Evolutionary conservation across 2,888 invertebrate species (phyloP).

Genomic region (Polydrusus pterygomalis): DNA sequence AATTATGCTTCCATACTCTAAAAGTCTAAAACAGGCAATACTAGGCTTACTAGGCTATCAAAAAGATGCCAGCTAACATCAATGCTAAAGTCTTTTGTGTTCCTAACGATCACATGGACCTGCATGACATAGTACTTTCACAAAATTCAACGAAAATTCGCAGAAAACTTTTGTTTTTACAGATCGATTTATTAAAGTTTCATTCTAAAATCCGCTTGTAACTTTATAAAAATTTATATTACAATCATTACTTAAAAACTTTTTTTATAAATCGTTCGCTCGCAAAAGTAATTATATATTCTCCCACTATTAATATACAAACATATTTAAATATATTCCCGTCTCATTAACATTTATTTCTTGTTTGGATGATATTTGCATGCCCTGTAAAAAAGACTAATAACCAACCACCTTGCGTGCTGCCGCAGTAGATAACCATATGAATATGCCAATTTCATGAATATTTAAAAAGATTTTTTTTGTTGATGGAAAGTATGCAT

Average conservation of each 20-base stretch:
- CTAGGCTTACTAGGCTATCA: no score
- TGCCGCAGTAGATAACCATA: conserved; percentile 30
- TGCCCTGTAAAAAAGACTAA: conserved; percentile 36
- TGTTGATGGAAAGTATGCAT: conserved; percentile 37
- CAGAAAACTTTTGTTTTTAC: no score
- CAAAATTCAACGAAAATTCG: no score
- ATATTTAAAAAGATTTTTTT: conserved; percentile 38
- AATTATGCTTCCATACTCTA: no score
- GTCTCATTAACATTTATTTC: conserved; percentile 17
- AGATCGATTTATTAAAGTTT: no score
- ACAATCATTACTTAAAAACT: background rate
- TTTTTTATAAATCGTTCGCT: background rate
- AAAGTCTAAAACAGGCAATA: no score
- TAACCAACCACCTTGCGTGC: conserved; percentile 39
- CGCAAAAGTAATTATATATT: background rate
- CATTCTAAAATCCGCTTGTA: no score
- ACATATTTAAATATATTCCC: conserved; percentile 1
- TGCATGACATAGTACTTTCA: no score
- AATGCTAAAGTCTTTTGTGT: no score
- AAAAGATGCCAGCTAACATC: no score
- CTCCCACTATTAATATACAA: conserved; percentile 8
- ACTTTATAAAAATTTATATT: no score
- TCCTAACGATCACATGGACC: no score
- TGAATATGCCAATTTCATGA: conserved; percentile 46
- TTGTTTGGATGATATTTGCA: conserved; percentile 45